phyloP scores from a whole-genome alignment of 2,797 vertebrate species.

The Emys orbicularis region DNA sequence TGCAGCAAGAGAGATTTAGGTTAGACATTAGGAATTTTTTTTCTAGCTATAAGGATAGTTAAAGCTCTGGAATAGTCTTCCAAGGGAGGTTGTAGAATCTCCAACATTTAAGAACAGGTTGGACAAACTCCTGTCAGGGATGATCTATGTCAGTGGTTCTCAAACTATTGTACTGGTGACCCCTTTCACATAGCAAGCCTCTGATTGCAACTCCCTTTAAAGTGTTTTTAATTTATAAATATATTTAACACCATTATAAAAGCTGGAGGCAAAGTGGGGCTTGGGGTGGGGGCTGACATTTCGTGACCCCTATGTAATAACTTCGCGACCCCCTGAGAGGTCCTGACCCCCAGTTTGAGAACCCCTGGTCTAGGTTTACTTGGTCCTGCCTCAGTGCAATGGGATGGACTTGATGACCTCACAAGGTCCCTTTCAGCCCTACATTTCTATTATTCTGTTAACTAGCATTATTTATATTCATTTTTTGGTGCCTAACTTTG shows the following conservation, averaged over 20 bases:
- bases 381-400: neutral
- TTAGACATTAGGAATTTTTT: neutral
- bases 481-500: neutral
- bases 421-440: neutral
- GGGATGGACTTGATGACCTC: neutral
- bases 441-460: neutral
- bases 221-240: too few species aligned
- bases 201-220: too few species aligned
- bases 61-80: neutral
- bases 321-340: accelerated
- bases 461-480: neutral
- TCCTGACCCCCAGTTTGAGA: too few species aligned
- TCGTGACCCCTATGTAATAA: too few species aligned
- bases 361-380: neutral
- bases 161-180: too few species aligned
- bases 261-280: too few species aligned
- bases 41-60: neutral
- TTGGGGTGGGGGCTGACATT: too few species aligned
- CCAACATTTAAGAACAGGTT: neutral
- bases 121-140: neutral
- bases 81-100: neutral
- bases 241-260: too few species aligned
- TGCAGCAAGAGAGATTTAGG: neutral
- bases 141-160: too few species aligned
- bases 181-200: too few species aligned